Base-by-base conservation (phyloP, 2,888 invertebrate genomes). In the Osmoderma eremita region DNA sequence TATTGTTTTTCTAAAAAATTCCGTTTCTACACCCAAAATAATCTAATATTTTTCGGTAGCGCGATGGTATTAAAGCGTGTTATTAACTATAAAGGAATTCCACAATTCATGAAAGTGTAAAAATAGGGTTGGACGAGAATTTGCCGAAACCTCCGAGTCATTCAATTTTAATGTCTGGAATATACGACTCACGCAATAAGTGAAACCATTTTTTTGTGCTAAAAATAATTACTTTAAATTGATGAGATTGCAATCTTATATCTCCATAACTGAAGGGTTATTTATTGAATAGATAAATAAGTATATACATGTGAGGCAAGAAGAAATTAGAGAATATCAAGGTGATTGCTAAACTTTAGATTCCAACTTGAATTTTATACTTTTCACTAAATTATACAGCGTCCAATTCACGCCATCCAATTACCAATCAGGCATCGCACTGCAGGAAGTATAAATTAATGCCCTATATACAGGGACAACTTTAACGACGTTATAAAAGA, bases 61-160 rank as follows among this genome's bases (percentile, higher is more conserved):
- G 15, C 13, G 53, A 65, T 38, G 18, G 38, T 22, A 58, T 68
- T 61, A 65, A 68, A 68, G 64, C 68, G 68, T 68, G 68, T 65
- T 68, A 68, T 68, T 68, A 68, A 67, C 50, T 49, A 67, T 45
- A n/a, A 61, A 45, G 22, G 45, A 63, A 53, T 51, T 63, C 58
- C 45, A 50, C 54, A 51, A 65, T 67, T 67, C 67, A 42, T 45
- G 61, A 68, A 68, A 61, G 68, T 65, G 68, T 68, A 68, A 65
- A 64, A 68, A 61, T 62, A 24, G 68, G 68, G 64, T 61, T 61
- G 68, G 48, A 45, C 45, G 45, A 45, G 45, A 61, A 61, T 61
- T 61, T 61, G 58, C 58, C 58, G 58, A 45, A 61, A 61, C 12
- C 3, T 45, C 45, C 18, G 22, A 45, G 58, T 61, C 58, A 61